Base-by-base conservation (phyloP, 2,113 vertebrate genomes). In the Marmota flaviventris region DNA sequence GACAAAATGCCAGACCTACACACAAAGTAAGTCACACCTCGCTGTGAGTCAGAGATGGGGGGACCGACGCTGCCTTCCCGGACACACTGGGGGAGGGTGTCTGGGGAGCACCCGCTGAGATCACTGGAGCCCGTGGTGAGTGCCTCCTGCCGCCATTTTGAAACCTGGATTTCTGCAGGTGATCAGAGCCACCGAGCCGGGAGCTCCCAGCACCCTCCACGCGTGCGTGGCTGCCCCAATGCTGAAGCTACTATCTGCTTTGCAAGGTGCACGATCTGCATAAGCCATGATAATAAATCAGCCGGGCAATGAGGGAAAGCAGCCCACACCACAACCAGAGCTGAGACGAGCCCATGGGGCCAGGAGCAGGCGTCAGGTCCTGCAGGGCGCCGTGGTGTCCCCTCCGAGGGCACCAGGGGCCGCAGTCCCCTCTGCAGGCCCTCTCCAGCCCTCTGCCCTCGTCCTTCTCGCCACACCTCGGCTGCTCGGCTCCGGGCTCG, bases 21-120 rank as follows among this genome's bases (percentile, higher is more conserved):
- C 4, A 29, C 2, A 16, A 0, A 32, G 39, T 58, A 32, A 32
- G 32, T 18, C 32, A 14, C 2, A 39, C 5, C 10, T n/a, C 1
- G 24, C 25, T 29, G 58, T 32, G 5, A 1, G 48, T 1, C 63
- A 81, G 32, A 67, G 61, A 67, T 0, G 3, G 45, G 8, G 24
- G 61, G 20, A 58, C 56, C 7, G 5, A 8, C 18, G 0, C 9
- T 63, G 24, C 56, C 61, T 4, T 1, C 24, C 24, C 8, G 8
- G 61, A 8, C 9, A 24, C 22, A 0, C 22, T 9, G 22, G 2
- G 58, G 22, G 8, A 7, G 20, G 58, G 58, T 5, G 20, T 25
- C 58, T 63, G 61, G 98, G 98, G 98, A 97, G 98, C 98, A 99
- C 13, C 11, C 29, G 13, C 32, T 2, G 58, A 25, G 48, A 29